Percentiles rank a stretch among this genome's conserved stretches.
Conservation (phyloP, 2,888 invertebrate species). For the Anthrax anthrax region DNA sequence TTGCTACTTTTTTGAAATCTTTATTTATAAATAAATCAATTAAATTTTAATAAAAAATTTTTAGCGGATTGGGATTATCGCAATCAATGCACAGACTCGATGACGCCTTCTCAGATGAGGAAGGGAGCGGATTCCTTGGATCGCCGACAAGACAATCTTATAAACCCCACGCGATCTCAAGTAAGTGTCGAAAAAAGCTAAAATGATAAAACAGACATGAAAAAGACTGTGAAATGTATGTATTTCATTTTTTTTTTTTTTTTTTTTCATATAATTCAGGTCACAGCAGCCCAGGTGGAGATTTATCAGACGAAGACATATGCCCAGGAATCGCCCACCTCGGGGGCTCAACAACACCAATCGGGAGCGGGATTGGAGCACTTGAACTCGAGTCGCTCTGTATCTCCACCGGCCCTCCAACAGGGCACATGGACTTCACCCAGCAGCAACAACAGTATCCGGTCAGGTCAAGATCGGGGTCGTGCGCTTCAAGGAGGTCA, state of each 20-base stretch:
- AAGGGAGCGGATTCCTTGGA: slow-evolving; percentile 45
- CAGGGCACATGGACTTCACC: slow-evolving; percentile 31
- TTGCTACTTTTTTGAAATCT: too few relatives aligned
- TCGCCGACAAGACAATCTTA: slow-evolving; percentile 37
- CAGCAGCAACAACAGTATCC: slow-evolving; percentile 31
- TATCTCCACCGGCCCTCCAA: slow-evolving; percentile 31
- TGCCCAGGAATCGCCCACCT: slow-evolving; percentile 34
- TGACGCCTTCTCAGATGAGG: slow-evolving; percentile 83
- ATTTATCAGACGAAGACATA: slow-evolving; percentile 37
- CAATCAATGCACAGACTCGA: slow-evolving; percentile 38
- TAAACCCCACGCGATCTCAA: slow-evolving; percentile 42
- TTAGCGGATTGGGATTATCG: slow-evolving; percentile 37
- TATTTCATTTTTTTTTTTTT: not conserved
- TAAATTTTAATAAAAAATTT: too few relatives aligned
- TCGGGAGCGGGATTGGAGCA: slow-evolving; percentile 32
- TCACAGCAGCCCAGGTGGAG: slow-evolving; percentile 39
- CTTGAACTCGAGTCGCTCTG: slow-evolving; percentile 36
- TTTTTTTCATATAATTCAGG: slow-evolving; percentile 16
- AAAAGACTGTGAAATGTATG: not conserved
- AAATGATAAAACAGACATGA: too few relatives aligned
- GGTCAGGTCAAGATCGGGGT: slow-evolving; percentile 33
- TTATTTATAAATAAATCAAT: too few relatives aligned
- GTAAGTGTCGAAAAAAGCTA: too few relatives aligned
- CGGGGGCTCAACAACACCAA: slow-evolving; percentile 30
- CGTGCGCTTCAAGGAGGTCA: slow-evolving; percentile 35